A percentile compares a stretch with the other conserved stretches of the same genome.
Conservation (phyloP, 2,113 vertebrate genomes). For the Pangasianodon gigas region DNA sequence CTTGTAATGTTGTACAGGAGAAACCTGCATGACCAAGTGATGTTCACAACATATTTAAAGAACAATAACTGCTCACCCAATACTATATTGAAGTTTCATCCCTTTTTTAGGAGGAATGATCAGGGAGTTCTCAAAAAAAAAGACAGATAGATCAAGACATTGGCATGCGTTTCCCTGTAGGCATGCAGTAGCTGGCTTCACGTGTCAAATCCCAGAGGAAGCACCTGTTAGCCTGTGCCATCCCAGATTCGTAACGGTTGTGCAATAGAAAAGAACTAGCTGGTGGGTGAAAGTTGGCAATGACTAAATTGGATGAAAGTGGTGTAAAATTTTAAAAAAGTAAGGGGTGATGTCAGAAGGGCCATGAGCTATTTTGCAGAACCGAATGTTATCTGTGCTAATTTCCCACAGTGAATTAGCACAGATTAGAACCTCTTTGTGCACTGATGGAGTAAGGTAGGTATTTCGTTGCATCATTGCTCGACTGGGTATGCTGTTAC, state of each 20-base stretch:
- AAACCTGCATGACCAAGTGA: not conserved
- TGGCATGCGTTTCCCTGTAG: constrained; percentile 11
- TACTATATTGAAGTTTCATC: not conserved
- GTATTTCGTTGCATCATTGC: constrained; percentile 14
- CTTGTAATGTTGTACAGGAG: not conserved
- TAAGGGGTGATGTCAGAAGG: constrained; percentile 21
- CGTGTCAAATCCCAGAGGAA: constrained; percentile 10
- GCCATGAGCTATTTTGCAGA: constrained; percentile 16
- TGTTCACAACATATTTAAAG: not conserved
- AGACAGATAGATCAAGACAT: not conserved
- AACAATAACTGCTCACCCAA: not conserved
- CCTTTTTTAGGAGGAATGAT: constrained; percentile 2
- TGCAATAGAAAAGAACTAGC: constrained; percentile 20
- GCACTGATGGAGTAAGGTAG: not conserved
- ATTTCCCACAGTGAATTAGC: constrained; percentile 17
- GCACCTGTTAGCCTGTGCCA: constrained; percentile 27
- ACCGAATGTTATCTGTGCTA: constrained; percentile 3
- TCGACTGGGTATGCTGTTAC: constrained; percentile 34
- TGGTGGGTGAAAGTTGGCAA: not conserved
- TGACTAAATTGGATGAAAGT: constrained; percentile 13
- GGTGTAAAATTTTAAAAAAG: not conserved
- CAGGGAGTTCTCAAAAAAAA: not conserved
- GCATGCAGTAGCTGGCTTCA: constrained; percentile 15
- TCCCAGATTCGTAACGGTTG: constrained; percentile 9
- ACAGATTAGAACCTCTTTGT: constrained; percentile 28